These are phyloP conservation scores for Anseranas semipalmata DNA, from an alignment of 2,113 vertebrate genomes.

Conservation along the genomic window DNA sequence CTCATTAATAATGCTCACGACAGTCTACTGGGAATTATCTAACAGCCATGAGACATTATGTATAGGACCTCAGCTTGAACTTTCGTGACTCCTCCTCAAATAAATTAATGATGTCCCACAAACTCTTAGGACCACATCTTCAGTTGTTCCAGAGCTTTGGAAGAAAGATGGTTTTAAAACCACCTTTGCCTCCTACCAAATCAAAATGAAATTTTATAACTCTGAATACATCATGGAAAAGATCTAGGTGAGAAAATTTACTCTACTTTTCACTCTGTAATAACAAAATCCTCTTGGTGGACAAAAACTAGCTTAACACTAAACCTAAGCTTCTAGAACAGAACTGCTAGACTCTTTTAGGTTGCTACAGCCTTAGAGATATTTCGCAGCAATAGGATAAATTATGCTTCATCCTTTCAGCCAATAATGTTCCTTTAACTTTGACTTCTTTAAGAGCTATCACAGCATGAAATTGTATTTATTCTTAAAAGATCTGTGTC, in stretches of 20 bases:
- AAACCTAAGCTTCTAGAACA: not conserved
- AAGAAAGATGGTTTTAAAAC: not conserved
- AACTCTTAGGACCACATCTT: not conserved
- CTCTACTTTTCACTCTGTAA: not conserved
- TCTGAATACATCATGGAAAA: not conserved
- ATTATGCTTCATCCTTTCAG: not conserved
- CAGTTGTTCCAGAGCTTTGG: not conserved
- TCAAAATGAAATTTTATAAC: not conserved
- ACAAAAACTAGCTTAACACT: not conserved
- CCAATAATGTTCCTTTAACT: not conserved
- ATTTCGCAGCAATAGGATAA: not conserved
- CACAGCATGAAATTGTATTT: not conserved
- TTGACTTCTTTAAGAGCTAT: not conserved
- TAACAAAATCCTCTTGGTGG: not conserved
- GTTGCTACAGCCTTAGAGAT: not conserved
- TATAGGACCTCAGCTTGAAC: slow-evolving; percentile 17
- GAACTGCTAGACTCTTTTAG: not conserved
- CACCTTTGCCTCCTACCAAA: not conserved
- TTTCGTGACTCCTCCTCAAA: not conserved
- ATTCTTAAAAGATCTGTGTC: not conserved
- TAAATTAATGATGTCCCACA: not conserved
- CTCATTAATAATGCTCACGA: slow-evolving; percentile 50
- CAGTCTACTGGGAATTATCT: slow-evolving; percentile 36
- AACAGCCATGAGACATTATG: not conserved
- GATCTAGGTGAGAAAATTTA: not conserved